A percentile compares a stretch with the other conserved stretches of the same genome.
phyloP scores from a whole-genome alignment of 2,888 invertebrate genomes.

The Phaedon cochleariae region DNA sequence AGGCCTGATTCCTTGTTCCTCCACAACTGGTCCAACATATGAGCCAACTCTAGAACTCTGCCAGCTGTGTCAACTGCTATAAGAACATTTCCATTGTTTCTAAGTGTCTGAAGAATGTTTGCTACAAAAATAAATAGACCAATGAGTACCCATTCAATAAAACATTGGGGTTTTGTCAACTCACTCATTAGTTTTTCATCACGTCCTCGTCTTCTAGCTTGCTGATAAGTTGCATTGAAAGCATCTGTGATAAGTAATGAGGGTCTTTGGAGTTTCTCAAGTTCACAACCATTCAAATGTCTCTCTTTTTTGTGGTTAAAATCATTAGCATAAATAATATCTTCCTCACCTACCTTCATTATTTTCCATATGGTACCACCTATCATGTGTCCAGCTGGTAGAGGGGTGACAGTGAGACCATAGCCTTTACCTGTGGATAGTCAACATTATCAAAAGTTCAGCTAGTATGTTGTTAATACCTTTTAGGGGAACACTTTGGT shows the following conservation, averaged over 20 bases:
- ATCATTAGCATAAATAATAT: conserved; percentile 97
- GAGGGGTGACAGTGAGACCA: conserved; percentile 92
- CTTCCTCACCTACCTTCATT: conserved; percentile 97
- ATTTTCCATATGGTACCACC: conserved; percentile 99
- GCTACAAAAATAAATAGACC: conserved; percentile 70
- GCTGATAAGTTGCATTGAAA: conserved; percentile 93
- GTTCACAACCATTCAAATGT: conserved; percentile 94
- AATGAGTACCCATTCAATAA: no score
- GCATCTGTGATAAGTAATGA: conserved; percentile 95
- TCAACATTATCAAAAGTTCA: conserved; percentile 1
- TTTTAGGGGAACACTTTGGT: conserved; percentile 93
- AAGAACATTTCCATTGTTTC: conserved; percentile 94
- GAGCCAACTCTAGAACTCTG: conserved; percentile 92
- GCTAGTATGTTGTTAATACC: conserved; percentile 64
- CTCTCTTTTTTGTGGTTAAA: conserved; percentile 99
- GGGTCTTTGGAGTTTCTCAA: conserved; percentile 90
- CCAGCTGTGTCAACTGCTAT: conserved; percentile 98
- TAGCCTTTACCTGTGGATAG: conserved; percentile 84
- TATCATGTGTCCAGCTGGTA: conserved; percentile 97
- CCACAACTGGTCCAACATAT: conserved; percentile 96
- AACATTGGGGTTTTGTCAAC: conserved; percentile 47
- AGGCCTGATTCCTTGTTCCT: conserved; percentile 95
- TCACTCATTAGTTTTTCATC: conserved; percentile 97
- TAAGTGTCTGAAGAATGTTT: conserved; percentile 90
- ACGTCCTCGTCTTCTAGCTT: conserved; percentile 85